Evolutionary conservation across 1,140 invertebrate genomes (phyloP).

Genomic region (Bombus terrestris): DNA sequence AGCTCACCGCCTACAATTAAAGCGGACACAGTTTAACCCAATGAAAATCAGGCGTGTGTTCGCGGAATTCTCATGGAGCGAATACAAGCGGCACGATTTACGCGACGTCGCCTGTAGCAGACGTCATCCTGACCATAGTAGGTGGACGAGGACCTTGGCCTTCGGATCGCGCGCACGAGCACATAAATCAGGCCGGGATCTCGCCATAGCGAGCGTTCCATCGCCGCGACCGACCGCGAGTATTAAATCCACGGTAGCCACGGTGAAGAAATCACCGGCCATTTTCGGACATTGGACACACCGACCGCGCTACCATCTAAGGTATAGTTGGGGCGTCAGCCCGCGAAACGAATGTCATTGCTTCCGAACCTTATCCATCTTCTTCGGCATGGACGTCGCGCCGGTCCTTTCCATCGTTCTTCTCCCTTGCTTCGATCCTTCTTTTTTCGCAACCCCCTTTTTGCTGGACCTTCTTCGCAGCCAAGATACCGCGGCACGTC

Average conservation of each 20-base stretch:
- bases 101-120: slow-evolving; percentile 9
- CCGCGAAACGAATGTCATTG: slow-evolving; percentile 50
- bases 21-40: neutral
- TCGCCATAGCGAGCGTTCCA: slow-evolving; percentile 63
- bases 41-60: slow-evolving; percentile 29
- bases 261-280: slow-evolving; percentile 56
- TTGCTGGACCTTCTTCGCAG: slow-evolving; percentile 2
- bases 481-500: neutral
- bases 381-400: slow-evolving; percentile 18
- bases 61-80: slow-evolving; percentile 33
- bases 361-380: slow-evolving; percentile 47
- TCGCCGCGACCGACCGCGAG: slow-evolving; percentile 39
- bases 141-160: slow-evolving; percentile 51
- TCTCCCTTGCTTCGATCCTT: neutral
- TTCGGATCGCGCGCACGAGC: slow-evolving; percentile 35
- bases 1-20: slow-evolving; percentile 8
- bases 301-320: slow-evolving; percentile 58
- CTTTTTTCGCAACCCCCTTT: neutral
- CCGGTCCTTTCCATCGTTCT: slow-evolving; percentile 1
- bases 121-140: slow-evolving; percentile 57
- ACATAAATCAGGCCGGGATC: slow-evolving; percentile 61
- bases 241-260: slow-evolving; percentile 60
- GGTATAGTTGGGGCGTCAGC: slow-evolving; percentile 53
- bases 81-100: slow-evolving; percentile 34
- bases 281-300: slow-evolving; percentile 61